Conservation (phyloP, 2,113 vertebrate species). For the Thymallus thymallus region DNA sequence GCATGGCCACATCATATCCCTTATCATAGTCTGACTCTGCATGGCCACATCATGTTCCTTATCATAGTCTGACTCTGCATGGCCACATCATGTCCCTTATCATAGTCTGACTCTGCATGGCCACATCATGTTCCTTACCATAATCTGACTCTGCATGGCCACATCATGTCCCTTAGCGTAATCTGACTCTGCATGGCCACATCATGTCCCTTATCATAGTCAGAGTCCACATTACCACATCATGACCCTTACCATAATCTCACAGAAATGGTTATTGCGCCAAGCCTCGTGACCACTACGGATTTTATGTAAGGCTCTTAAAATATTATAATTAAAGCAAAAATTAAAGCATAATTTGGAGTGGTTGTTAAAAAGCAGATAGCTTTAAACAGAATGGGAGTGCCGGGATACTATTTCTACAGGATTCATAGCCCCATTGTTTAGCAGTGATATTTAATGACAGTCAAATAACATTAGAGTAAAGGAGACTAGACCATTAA, state of each 20-base stretch:
- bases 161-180: too few relatives aligned
- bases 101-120: too few relatives aligned
- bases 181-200: too few relatives aligned
- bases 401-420: slow-evolving; percentile 18
- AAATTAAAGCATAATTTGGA: slow-evolving; percentile 26
- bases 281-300: slow-evolving; percentile 40
- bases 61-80: fast-evolving
- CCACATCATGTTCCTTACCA: too few relatives aligned
- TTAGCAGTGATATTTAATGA: slow-evolving; percentile 25
- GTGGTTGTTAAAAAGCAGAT: slow-evolving; percentile 19
- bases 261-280: slow-evolving; percentile 33
- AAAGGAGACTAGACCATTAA: neutral
- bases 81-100: too few relatives aligned
- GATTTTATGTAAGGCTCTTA: slow-evolving; percentile 51
- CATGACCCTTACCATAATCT: slow-evolving; percentile 40
- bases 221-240: slow-evolving; percentile 32
- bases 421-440: slow-evolving; percentile 8
- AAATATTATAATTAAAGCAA: slow-evolving; percentile 42
- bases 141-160: too few relatives aligned
- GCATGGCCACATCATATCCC: too few relatives aligned
- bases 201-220: neutral
- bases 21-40: too few relatives aligned
- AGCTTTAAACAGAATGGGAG: slow-evolving; percentile 15
- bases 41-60: too few relatives aligned
- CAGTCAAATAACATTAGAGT: slow-evolving; percentile 13